These are phyloP conservation scores for Cheilinus undulatus DNA, from an alignment of 2,113 vertebrate species.

Conservation along the genomic window DNA sequence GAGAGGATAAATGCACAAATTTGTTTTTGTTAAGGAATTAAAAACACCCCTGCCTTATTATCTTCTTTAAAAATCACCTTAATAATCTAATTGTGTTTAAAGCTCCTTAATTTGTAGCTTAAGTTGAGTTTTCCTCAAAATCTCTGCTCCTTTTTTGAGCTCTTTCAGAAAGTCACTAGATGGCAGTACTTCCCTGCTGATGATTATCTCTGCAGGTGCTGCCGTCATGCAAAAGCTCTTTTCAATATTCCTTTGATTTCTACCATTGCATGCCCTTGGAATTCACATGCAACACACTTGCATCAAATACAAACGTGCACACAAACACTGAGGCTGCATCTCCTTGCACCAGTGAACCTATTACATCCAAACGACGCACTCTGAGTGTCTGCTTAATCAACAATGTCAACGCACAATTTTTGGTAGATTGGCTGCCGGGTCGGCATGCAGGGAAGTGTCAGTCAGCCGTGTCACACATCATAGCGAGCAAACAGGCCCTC, in stretches of 20 bases:
- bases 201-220: constrained; percentile 22
- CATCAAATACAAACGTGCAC: constrained; percentile 5
- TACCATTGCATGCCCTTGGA: constrained; percentile 13
- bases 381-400: constrained; percentile 67
- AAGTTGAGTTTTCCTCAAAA: constrained; percentile 20
- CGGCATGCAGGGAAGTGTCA: constrained; percentile 67
- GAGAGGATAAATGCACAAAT: constrained; percentile 8
- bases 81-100: constrained; percentile 31
- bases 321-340: constrained; percentile 17
- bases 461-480: constrained; percentile 73
- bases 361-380: constrained; percentile 29
- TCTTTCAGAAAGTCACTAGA: constrained; percentile 67
- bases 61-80: constrained; percentile 18
- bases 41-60: constrained; percentile 12
- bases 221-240: constrained; percentile 13
- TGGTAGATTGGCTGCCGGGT: constrained; percentile 57
- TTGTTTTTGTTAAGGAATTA: constrained; percentile 12
- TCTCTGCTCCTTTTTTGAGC: too few relatives aligned
- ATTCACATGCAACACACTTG: constrained; percentile 9
- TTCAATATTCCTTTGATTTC: constrained; percentile 46
- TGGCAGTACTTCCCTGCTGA: constrained; percentile 66
- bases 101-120: constrained; percentile 1
- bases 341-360: constrained; percentile 40
- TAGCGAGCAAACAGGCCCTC: constrained; percentile 64
- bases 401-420: constrained; percentile 66